Conservation (phyloP, 2,797 vertebrate species). For the Cirrhinus mrigala region DNA sequence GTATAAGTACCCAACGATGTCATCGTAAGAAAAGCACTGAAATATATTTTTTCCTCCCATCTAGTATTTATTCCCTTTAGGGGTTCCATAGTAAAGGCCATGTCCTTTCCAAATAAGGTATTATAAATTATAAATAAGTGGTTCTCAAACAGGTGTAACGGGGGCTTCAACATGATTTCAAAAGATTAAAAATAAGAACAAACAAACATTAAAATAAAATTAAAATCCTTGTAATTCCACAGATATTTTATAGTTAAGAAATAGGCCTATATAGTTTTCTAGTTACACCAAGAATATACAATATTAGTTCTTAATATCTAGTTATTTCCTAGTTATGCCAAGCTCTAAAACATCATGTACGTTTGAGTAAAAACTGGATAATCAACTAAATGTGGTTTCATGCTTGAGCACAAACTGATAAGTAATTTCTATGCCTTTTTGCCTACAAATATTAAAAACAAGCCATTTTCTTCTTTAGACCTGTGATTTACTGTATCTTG, state of each 20-base stretch:
- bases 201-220: background rate
- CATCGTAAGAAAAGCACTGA: no score
- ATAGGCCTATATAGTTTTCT: background rate
- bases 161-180: no score
- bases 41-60: no score
- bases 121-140: background rate
- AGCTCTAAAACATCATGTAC: background rate
- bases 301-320: no score
- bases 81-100: no score
- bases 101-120: no score
- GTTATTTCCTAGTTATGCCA: background rate
- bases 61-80: no score
- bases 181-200: no score
- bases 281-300: background rate
- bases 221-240: background rate
- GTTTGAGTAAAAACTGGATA: no score
- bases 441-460: background rate
- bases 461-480: background rate
- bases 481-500: slow-evolving; percentile 38
- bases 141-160: background rate
- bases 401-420: background rate
- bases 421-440: background rate
- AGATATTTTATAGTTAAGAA: background rate
- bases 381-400: background rate
- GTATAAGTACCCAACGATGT: no score